Percentiles rank a stretch among this genome's conserved stretches.
phyloP scores from a whole-genome alignment of 2,113 vertebrate species.

The Deroptyus accipitrinus region DNA sequence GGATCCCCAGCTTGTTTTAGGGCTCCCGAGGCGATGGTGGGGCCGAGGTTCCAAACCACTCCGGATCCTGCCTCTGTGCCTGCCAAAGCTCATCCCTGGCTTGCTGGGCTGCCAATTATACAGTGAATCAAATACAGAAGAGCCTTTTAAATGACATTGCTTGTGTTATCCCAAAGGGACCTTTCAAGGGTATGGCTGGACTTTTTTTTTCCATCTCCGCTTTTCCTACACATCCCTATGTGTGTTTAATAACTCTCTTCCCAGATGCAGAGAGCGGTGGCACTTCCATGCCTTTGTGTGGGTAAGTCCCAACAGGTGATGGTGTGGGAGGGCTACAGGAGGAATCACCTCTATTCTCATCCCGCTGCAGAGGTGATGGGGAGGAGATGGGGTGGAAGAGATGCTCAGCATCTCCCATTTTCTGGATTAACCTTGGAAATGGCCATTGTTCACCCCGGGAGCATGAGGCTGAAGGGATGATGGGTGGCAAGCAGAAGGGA shows the following conservation, averaged over 20 bases:
- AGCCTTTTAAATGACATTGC: background rate
- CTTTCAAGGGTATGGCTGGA: background rate
- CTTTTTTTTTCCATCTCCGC: background rate
- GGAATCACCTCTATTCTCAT: background rate
- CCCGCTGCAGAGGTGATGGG: background rate
- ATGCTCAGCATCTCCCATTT: background rate
- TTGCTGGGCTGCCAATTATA: background rate
- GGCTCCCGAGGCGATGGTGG: background rate
- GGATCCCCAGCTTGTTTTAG: background rate
- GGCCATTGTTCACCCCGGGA: fast-evolving
- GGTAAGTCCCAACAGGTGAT: background rate
- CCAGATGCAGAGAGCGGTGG: slow-evolving; percentile 1
- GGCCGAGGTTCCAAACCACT: background rate
- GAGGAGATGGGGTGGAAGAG: background rate
- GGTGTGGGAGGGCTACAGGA: fast-evolving
- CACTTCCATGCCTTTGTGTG: background rate
- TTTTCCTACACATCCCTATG: background rate
- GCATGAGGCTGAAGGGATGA: fast-evolving
- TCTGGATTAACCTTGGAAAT: background rate
- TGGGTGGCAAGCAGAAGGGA: background rate
- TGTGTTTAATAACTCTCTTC: background rate
- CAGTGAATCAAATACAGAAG: background rate
- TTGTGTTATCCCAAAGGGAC: background rate
- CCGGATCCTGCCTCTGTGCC: background rate
- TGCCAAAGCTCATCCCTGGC: background rate